A percentile compares a stretch with the other conserved stretches of the same genome.
phyloP scores from a whole-genome alignment of 2,797 vertebrate genomes.

The Halcyon leucocephala region DNA sequence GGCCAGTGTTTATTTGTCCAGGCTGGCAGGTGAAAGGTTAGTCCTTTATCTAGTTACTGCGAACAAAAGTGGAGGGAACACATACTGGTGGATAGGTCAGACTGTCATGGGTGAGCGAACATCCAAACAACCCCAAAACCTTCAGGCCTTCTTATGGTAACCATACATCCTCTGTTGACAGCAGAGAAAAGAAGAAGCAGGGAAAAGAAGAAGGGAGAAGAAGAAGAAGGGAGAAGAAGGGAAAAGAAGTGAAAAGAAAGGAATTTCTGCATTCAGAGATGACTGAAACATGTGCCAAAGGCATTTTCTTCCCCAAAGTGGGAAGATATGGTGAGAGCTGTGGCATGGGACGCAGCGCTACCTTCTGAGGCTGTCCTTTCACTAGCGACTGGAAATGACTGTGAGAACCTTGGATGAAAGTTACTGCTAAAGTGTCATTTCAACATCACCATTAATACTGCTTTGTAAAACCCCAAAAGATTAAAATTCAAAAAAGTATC shows the following conservation, averaged over 20 bases:
- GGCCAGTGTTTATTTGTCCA: slow-evolving; percentile 42
- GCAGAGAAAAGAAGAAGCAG: not conserved
- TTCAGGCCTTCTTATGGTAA: not conserved
- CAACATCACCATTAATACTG: not conserved
- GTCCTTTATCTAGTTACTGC: not conserved
- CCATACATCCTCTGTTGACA: not conserved
- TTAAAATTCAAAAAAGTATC: not conserved
- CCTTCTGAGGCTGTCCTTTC: not conserved
- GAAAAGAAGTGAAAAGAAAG: not conserved
- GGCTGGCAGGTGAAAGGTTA: slow-evolving; percentile 33
- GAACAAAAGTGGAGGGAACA: not conserved
- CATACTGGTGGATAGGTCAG: not conserved
- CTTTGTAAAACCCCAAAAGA: not conserved
- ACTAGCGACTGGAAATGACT: rapidly evolving
- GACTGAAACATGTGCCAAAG: not conserved
- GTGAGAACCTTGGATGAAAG: not conserved
- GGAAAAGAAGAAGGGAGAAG: not conserved
- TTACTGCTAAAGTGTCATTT: not conserved
- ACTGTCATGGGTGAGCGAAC: slow-evolving; percentile 7
- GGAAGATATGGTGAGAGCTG: not conserved
- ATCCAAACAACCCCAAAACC: slow-evolving; percentile 28
- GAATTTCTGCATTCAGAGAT: slow-evolving; percentile 40
- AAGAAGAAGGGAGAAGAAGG: no score
- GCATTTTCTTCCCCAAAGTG: not conserved
- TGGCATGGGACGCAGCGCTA: rapidly evolving